Percentiles rank a stretch among this genome's conserved stretches.
Evolutionary conservation across 2,113 vertebrate genomes (phyloP).

Genomic region (Nansenia antarctica): DNA sequence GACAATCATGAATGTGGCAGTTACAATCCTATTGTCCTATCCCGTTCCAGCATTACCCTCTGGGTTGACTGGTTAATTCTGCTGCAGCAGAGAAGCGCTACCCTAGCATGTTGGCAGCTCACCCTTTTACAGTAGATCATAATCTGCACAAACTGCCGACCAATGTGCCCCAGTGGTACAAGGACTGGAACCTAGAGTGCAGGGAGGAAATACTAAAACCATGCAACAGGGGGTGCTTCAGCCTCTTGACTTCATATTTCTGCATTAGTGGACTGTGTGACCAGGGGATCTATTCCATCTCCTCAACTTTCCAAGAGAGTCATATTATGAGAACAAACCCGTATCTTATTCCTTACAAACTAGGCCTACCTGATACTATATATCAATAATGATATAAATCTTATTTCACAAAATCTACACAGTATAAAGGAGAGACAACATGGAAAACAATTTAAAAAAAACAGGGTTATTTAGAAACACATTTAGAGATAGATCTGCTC

Average conservation of each 20-base stretch:
- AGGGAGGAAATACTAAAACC: conserved; percentile 54
- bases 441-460: too few relatives aligned
- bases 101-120: conserved; percentile 54
- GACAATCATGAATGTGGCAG: conserved; percentile 34
- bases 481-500: too few relatives aligned
- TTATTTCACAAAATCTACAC: too few relatives aligned
- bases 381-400: too few relatives aligned
- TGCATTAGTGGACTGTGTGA: neutral
- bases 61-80: too few relatives aligned
- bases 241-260: conserved; percentile 18
- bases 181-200: conserved; percentile 53
- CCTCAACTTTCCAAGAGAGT: too few relatives aligned
- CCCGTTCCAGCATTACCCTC: conserved; percentile 41
- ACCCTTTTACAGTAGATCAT: conserved; percentile 48
- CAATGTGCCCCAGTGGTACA: conserved; percentile 38
- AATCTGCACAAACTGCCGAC: conserved; percentile 62
- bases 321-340: too few relatives aligned
- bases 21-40: conserved; percentile 32
- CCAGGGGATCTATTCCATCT: neutral
- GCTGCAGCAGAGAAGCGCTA: conserved; percentile 46
- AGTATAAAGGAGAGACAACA: too few relatives aligned
- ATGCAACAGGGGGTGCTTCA: conserved; percentile 61
- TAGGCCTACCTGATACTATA: too few relatives aligned
- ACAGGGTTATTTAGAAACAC: too few relatives aligned
- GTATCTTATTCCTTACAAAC: too few relatives aligned